Base-by-base conservation (phyloP, 2,888 invertebrate genomes). In the Sipha maydis region DNA sequence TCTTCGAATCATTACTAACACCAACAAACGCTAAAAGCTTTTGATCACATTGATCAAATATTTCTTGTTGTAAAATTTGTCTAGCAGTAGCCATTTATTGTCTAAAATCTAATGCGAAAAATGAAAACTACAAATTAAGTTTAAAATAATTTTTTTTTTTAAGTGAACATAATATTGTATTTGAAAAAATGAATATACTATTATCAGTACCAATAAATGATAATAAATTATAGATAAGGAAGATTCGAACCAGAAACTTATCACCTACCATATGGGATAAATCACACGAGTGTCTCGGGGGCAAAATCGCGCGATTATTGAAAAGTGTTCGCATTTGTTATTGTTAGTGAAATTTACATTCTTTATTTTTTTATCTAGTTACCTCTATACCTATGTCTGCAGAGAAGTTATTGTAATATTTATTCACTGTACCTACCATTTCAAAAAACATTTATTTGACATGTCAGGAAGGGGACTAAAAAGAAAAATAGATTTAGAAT, bases 1-100 rank as follows among this genome's bases (percentile, higher is more conserved):
- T 96, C 92, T 96, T 96, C 86, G 95, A 93, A 38, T 95, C 93
- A 92, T 96, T 97, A 80, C 95, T 95, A 54, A 97, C 96, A 91
- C 95, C 95, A 90, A 96, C 96, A 83, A 96, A 94, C 17, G 95
- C 95, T 73, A 97, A 93, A 76, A 97, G 92, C 90, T 95, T 93
- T 92, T 97, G 97, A 91, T 96, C 96, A 90, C 94, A 94, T 3
- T 95, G 94, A 90, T 95, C 94, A 91, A 97, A 97, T 5, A 97
- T 93, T 91, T 96, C 95, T 91, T 95, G 94, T 92, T 97, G 96
- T 89, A 97, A 92, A 61, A 94, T 94, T 91, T 96, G 95, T 90
- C 96, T 94, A 90, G 96, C 95, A 48, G 95, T 94, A 89, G 95
- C 94, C 95, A 95, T 95, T 38, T 77, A 31, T 41, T 38, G 73